Evolutionary conservation across 2,797 vertebrate genomes (phyloP), one percentile per base, ranked within the genome.

Genomic region (Tapirus indicus): DNA sequence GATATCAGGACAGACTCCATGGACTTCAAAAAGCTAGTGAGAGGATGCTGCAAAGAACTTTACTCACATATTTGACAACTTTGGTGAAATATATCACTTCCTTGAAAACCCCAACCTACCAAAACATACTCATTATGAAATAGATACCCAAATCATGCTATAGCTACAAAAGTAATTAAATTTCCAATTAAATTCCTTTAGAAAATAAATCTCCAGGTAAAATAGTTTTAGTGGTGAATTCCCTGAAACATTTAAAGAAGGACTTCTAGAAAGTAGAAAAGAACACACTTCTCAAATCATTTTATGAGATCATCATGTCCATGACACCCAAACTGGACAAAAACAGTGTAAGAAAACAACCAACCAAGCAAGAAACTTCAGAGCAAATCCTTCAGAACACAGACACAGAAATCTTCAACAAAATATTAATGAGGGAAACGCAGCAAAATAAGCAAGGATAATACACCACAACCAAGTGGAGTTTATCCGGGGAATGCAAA

Each of bases 21-120:
- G 60, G 27, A 44, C 0, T 2, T 0, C 6, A 9, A 25, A 2
- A 44, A 23, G n/a, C 17, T 38, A 2, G 8, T 9, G 1, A 25
- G 18, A 27, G 32, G 35, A 21, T 2, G 8, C 44, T 0, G 5
- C 2, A 9, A 21, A 64, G 18, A n/a, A 8, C 58, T n/a, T 25
- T 6, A 62, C 17, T 35, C 32, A 52, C 23, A 14, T 16, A 9
- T 23, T 6, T 14, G 29, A 91, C 49, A 68, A 35, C 8, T 13
- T 2, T 2, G 8, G 44, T 18, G 13, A 13, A 32, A 69, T 8
- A 9, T 0, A 13, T 13, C 6, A 2, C 23, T 20, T 20, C 17
- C 54, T 16, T 6, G 25, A 38, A 62, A 38, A 25, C 7, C 52
- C 38, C 21, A 47, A 18, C 47, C 29, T 0, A 6, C 29, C 4